A percentile compares a stretch with the other conserved stretches of the same genome.
These are phyloP conservation scores for Ellobius talpinus DNA, from an alignment of 2,113 vertebrate species.

Conservation along the genomic window DNA sequence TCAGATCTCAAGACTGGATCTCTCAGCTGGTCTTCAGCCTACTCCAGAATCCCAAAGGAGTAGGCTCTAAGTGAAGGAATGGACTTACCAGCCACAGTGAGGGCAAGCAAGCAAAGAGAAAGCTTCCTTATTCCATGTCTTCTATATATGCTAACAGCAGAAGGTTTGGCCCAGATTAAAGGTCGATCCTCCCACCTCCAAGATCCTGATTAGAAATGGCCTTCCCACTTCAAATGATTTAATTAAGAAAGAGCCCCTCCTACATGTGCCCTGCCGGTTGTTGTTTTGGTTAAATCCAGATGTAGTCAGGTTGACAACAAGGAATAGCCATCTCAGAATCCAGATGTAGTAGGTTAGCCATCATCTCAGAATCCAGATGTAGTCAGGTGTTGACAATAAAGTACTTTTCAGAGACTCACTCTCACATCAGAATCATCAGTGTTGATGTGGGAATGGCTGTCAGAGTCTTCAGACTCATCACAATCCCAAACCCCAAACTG, in stretches of 20 bases:
- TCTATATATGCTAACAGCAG: no score
- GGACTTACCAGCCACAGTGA: not conserved
- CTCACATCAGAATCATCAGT: not conserved
- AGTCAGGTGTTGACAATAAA: not conserved
- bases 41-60: not conserved
- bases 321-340: not conserved
- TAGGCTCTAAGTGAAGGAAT: not conserved
- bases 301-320: not conserved
- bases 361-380: not conserved
- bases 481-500: not conserved
- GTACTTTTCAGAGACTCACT: not conserved
- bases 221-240: not conserved
- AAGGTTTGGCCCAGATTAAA: not conserved
- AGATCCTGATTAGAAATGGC: not conserved
- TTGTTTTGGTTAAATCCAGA: not conserved
- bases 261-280: no score
- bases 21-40: not conserved
- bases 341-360: not conserved
- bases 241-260: not conserved
- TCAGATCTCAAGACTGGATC: not conserved
- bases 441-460: not conserved
- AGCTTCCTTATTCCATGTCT: not conserved
- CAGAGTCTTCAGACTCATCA: not conserved
- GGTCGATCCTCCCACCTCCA: not conserved
- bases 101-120: no score